These are phyloP conservation scores for Leucopsar rothschildi DNA, from an alignment of 2,113 vertebrate species.

Conservation along the genomic window DNA sequence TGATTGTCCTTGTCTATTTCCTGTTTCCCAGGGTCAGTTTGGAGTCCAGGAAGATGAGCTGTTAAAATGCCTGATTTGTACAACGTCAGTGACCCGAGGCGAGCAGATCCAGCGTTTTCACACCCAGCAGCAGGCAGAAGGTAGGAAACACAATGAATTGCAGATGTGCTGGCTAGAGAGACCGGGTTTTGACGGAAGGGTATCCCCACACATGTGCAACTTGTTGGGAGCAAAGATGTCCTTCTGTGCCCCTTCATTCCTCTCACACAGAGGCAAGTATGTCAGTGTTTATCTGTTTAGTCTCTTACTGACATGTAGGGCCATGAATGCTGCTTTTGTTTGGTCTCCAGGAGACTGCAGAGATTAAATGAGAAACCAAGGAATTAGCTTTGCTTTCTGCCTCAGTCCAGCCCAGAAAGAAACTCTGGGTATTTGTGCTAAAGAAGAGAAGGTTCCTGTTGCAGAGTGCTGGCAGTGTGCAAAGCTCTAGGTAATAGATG, in stretches of 20 bases:
- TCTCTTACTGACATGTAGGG: not conserved
- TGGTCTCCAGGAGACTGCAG: not conserved
- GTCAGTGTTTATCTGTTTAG: not conserved
- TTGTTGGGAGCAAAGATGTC: not conserved
- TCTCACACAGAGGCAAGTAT: not conserved
- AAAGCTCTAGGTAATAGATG: not conserved
- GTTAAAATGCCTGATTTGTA: constrained; percentile 74
- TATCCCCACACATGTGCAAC: not conserved
- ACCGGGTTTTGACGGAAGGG: not conserved
- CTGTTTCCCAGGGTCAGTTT: constrained; percentile 72
- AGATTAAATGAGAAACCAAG: not conserved
- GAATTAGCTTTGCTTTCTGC: not conserved
- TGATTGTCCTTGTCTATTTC: not conserved
- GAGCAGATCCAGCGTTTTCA: constrained; percentile 76
- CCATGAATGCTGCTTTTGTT: constrained; percentile 22
- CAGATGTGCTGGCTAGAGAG: not conserved
- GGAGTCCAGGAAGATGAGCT: constrained; percentile 76
- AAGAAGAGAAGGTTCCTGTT: not conserved
- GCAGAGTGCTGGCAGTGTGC: not conserved
- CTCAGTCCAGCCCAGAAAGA: not conserved
- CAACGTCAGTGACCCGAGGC: constrained; percentile 66
- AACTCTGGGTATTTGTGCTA: not conserved
- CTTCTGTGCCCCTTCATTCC: not conserved
- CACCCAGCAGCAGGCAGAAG: constrained; percentile 78
- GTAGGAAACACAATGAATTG: constrained; percentile 30